A percentile compares a stretch with the other conserved stretches of the same genome.
These are phyloP conservation scores for Selenia dentaria DNA, from an alignment of 2,888 invertebrate species.

Conservation along the genomic window DNA sequence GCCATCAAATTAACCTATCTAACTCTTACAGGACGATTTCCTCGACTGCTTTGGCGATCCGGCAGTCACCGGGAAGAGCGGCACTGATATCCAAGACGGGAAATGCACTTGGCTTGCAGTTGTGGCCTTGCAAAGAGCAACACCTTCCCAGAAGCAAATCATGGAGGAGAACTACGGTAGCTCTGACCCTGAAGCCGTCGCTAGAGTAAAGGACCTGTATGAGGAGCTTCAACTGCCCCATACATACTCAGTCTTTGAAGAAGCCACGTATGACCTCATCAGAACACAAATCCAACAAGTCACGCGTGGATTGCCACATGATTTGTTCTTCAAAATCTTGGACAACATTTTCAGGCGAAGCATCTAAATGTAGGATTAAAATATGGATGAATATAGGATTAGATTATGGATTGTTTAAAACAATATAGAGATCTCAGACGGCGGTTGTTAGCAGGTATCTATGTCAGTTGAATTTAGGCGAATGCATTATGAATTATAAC, in stretches of 20 bases:
- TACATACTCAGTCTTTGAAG: constrained; percentile 92
- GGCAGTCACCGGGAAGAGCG: constrained; percentile 93
- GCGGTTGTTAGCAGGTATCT: constrained; percentile 31
- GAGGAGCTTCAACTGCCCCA: constrained; percentile 90
- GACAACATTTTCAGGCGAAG: constrained; percentile 92
- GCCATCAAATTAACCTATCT: background rate
- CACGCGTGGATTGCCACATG: constrained; percentile 91
- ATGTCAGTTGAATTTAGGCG: constrained; percentile 11
- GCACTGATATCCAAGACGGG: constrained; percentile 97
- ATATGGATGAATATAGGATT: too few species aligned
- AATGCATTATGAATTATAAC: constrained; percentile 16
- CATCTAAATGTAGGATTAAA: constrained; percentile 66
- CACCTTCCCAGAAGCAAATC: constrained; percentile 87
- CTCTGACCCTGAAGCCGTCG: constrained; percentile 86
- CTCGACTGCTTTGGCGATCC: constrained; percentile 96
- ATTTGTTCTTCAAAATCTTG: constrained; percentile 92
- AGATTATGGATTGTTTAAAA: constrained; percentile 21
- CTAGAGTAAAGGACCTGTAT: constrained; percentile 90
- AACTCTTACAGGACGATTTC: constrained; percentile 89
- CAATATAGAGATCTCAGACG: constrained; percentile 31
- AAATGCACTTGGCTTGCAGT: constrained; percentile 98
- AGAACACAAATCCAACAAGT: constrained; percentile 93
- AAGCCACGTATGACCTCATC: constrained; percentile 92
- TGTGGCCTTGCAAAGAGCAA: constrained; percentile 92
- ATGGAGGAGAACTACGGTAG: constrained; percentile 92